Percentiles rank a stretch among this genome's conserved stretches.
These are phyloP conservation scores for Patiria miniata DNA, from an alignment of 35 echinoderm and acorn worm genomes.

Conservation along the genomic window DNA sequence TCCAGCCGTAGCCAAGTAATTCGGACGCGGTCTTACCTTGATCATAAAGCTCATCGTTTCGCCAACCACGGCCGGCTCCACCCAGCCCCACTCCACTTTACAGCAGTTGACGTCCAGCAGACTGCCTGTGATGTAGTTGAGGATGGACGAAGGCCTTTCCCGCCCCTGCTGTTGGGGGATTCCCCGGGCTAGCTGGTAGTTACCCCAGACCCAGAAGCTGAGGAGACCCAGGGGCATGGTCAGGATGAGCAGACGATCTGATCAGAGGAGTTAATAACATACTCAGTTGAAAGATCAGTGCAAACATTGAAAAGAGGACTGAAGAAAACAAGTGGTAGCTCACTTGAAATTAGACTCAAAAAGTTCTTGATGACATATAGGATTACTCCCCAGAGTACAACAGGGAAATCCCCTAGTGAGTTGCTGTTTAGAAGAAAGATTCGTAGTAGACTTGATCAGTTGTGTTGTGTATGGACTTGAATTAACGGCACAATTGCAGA, in stretches of 20 bases:
- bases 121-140: slow-evolving; percentile 79
- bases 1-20: too few relatives aligned
- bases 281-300: neutral
- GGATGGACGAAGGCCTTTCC: slow-evolving; percentile 20
- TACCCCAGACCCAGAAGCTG: slow-evolving; percentile 72
- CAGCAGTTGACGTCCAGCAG: slow-evolving; percentile 75
- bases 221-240: slow-evolving; percentile 45
- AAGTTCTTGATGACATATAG: too few relatives aligned
- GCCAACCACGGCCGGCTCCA: slow-evolving; percentile 61
- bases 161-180: neutral
- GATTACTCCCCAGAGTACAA: too few relatives aligned
- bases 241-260: slow-evolving; percentile 32
- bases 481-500: too few relatives aligned
- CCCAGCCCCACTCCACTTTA: slow-evolving; percentile 79
- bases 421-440: too few relatives aligned
- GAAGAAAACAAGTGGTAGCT: too few relatives aligned
- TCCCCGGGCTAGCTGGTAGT: slow-evolving; percentile 58
- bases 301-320: too few relatives aligned
- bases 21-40: slow-evolving; percentile 76
- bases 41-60: slow-evolving; percentile 79
- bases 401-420: too few relatives aligned
- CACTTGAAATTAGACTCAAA: too few relatives aligned
- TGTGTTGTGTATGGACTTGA: too few relatives aligned
- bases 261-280: neutral
- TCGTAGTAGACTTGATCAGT: too few relatives aligned